These are phyloP conservation scores for Hydropsyche betteni DNA, from an alignment of 2,888 invertebrate species.

Conservation along the genomic window DNA sequence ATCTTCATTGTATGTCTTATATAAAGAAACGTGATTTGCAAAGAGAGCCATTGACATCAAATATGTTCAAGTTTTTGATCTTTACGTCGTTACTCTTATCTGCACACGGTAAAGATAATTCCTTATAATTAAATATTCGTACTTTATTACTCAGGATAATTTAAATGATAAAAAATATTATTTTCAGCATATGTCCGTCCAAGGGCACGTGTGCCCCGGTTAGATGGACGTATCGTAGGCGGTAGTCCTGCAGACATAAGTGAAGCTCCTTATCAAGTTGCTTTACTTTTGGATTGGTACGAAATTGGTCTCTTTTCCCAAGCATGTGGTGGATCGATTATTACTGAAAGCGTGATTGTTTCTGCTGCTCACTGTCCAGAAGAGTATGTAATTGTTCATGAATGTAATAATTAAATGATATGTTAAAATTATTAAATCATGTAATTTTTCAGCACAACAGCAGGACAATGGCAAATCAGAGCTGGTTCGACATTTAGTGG, in stretches of 20 bases:
- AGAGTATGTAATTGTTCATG: background rate
- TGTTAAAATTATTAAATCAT: background rate
- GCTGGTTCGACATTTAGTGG: conserved; percentile 7
- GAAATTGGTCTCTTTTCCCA: conserved; percentile 57
- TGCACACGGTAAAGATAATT: no score
- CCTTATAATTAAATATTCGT: no score
- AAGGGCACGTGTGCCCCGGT: conserved; percentile 17
- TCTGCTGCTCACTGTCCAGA: background rate
- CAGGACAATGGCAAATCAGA: conserved; percentile 5
- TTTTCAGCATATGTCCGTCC: no score
- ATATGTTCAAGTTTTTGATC: no score
- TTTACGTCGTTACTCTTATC: no score
- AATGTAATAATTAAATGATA: background rate
- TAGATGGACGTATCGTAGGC: conserved; percentile 59
- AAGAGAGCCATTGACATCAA: no score
- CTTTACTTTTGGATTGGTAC: conserved; percentile 53
- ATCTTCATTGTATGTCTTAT: no score
- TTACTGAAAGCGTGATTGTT: conserved; percentile 50
- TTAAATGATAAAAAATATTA: no score
- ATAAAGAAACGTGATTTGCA: no score
- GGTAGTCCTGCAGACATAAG: conserved; percentile 61
- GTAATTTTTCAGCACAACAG: conserved; percentile 8
- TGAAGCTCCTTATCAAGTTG: conserved; percentile 62
- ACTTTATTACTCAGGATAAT: no score
- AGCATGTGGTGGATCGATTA: conserved; percentile 60